phyloP scores from a whole-genome alignment of 1,140 invertebrate genomes.

The Ptiloglossa arizonensis region DNA sequence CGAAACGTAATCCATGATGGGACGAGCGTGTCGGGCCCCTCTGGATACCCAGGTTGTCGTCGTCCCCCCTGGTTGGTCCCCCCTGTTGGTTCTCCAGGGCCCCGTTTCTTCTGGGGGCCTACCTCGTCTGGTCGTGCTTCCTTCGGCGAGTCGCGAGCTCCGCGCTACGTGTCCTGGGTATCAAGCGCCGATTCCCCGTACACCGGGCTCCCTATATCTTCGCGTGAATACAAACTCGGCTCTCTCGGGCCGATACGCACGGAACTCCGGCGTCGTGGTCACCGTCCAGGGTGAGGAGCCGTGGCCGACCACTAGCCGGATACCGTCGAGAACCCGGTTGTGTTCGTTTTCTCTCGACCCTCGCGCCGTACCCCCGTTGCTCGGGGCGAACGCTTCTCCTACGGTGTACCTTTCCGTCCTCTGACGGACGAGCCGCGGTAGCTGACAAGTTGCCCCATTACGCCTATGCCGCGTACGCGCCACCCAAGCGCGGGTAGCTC shows the following conservation, averaged over 20 bases:
- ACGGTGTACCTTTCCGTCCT: slow-evolving; percentile 59
- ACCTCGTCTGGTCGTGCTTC: slow-evolving; percentile 37
- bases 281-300: too few relatives aligned
- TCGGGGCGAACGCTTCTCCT: slow-evolving; percentile 23
- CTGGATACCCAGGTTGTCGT: slow-evolving; percentile 31
- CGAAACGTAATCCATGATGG: slow-evolving; percentile 58
- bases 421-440: slow-evolving; percentile 74
- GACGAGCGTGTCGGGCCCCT: slow-evolving; percentile 45
- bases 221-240: slow-evolving; percentile 65
- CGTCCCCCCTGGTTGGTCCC: neutral
- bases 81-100: neutral
- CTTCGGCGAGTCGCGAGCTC: slow-evolving; percentile 46
- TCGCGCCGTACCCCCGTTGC: too few relatives aligned
- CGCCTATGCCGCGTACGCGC: slow-evolving; percentile 69
- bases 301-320: too few relatives aligned
- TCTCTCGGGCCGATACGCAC: too few relatives aligned
- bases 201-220: slow-evolving; percentile 46
- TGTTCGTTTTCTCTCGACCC: too few relatives aligned
- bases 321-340: too few relatives aligned
- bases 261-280: too few relatives aligned
- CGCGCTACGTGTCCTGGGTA: slow-evolving; percentile 70
- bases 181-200: slow-evolving; percentile 71
- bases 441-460: slow-evolving; percentile 78
- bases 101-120: slow-evolving; percentile 48
- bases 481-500: slow-evolving; percentile 72